phyloP scores from a whole-genome alignment of 2,888 invertebrate species.

The Apodemia duryi region DNA sequence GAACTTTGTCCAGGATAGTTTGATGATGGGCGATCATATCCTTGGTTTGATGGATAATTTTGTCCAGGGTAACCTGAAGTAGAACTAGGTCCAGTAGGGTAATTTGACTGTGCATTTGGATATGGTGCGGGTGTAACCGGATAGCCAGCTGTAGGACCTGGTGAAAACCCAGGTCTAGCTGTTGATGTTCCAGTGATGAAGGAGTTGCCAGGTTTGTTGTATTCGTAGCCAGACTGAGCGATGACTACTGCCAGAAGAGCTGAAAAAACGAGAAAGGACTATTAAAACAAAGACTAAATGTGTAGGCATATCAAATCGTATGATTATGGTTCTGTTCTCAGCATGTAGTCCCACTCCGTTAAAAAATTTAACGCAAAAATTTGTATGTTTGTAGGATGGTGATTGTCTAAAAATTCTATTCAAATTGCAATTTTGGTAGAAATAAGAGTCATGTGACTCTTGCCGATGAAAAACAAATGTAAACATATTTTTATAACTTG shows the following conservation, averaged over 20 bases:
- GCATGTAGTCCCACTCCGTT: no score
- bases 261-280: conserved; percentile 42
- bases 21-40: conserved; percentile 6
- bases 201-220: conserved; percentile 84
- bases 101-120: conserved; percentile 46
- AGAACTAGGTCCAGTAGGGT: conserved; percentile 39
- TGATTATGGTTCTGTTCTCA: no score
- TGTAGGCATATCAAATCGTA: no score
- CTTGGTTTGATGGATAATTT: conserved; percentile 38
- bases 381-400: no score
- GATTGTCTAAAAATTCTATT: no score
- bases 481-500: no score
- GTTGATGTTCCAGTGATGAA: conserved; percentile 62
- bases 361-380: no score
- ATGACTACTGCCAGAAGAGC: conserved; percentile 57
- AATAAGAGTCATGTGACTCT: no score
- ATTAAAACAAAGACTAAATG: neutral
- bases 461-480: no score
- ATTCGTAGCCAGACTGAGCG: conserved; percentile 86
- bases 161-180: conserved; percentile 41
- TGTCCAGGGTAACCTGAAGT: conserved; percentile 37
- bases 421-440: no score
- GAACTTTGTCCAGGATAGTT: conserved; percentile 31
- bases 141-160: conserved; percentile 43
- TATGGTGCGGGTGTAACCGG: conserved; percentile 46